A percentile compares a stretch with the other conserved stretches of the same genome.
Conservation (phyloP, 2,113 vertebrate species). For the Hydrolagus affinis region DNA sequence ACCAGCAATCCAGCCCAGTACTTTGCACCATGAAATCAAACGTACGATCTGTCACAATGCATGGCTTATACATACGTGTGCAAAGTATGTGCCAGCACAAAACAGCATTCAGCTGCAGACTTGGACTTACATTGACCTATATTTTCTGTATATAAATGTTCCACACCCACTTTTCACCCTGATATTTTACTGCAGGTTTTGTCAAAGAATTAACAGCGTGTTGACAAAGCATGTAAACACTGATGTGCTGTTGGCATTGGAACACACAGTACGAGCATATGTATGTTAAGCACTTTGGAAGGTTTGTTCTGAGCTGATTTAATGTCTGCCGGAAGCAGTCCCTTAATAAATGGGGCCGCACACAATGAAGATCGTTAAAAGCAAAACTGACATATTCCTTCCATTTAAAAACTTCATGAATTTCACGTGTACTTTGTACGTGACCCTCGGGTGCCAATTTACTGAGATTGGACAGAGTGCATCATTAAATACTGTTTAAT, state of each 20-base stretch:
- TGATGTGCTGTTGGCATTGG: constrained; percentile 10
- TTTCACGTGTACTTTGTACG: not conserved
- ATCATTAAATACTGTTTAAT: not conserved
- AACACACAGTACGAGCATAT: not conserved
- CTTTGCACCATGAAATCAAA: not conserved
- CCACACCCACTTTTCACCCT: not conserved
- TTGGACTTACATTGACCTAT: not conserved
- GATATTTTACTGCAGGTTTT: not conserved
- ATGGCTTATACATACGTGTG: not conserved
- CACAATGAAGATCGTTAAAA: constrained; percentile 11
- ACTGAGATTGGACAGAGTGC: not conserved
- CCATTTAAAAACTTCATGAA: not conserved
- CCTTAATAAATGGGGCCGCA: not conserved
- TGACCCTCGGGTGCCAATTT: not conserved
- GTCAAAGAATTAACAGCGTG: constrained; percentile 10
- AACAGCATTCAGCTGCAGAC: not conserved
- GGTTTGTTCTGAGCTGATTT: not conserved
- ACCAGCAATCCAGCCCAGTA: not conserved
- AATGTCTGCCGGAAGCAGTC: not conserved
- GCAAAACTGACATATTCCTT: not conserved
- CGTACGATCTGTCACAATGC: not conserved
- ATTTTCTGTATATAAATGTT: not conserved
- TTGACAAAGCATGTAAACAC: constrained; percentile 22
- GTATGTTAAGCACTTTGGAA: not conserved
- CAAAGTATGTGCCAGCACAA: not conserved